Conservation (phyloP, 2,797 vertebrate species). For the Spinus olivaceus region DNA sequence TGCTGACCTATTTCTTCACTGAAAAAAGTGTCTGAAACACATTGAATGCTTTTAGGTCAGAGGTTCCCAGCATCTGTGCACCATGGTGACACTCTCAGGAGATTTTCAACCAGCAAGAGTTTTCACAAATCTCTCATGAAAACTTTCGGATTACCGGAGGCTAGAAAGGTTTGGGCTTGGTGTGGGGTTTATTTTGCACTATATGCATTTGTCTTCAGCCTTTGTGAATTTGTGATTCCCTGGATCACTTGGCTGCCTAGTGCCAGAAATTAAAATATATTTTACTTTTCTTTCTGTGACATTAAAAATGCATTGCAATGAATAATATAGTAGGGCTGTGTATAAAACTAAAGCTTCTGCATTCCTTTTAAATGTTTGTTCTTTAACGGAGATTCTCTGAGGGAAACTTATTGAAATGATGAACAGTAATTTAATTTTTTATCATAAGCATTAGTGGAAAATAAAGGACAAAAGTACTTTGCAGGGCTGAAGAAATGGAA, state of each 20-base stretch:
- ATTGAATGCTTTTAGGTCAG: constrained; percentile 50
- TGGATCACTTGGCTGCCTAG: constrained; percentile 63
- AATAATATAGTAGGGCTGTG: constrained; percentile 80
- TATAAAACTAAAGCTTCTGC: constrained; percentile 76
- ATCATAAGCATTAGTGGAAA: constrained; percentile 78
- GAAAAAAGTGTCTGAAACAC: constrained; percentile 2
- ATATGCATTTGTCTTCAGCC: constrained; percentile 27
- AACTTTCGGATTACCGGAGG: background rate
- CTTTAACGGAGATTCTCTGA: constrained; percentile 73
- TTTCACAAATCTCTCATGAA: constrained; percentile 30
- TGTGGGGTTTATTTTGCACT: background rate
- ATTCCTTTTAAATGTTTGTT: constrained; percentile 80
- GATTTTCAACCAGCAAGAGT: constrained; percentile 31
- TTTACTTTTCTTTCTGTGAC: constrained; percentile 73
- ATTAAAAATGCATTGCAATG: constrained; percentile 83
- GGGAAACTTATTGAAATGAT: constrained; percentile 78
- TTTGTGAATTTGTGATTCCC: constrained; percentile 65
- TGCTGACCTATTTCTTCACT: constrained; percentile 48
- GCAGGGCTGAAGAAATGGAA: constrained; percentile 67
- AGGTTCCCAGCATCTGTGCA: background rate
- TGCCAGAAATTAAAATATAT: constrained; percentile 78
- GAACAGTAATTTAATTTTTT: constrained; percentile 85
- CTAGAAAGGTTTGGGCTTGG: background rate
- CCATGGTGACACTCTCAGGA: constrained; percentile 9
- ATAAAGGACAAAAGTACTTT: constrained; percentile 79